Evolutionary conservation across 1,140 invertebrate species (phyloP), one percentile per base, ranked within the genome.

Genomic region (Caenorhabditis elegans): DNA sequence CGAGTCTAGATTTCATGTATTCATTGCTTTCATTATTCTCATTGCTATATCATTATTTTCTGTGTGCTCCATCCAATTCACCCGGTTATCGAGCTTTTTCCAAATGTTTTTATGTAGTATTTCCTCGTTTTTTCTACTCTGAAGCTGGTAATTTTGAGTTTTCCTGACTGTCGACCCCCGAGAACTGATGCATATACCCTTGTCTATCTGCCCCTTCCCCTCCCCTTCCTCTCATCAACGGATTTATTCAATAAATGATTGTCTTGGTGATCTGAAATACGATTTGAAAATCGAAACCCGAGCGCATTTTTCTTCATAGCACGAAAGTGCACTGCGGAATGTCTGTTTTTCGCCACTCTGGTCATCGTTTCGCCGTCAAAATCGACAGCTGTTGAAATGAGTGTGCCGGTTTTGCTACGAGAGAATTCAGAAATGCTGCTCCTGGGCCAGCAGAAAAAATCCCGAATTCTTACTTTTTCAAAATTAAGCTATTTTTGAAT

Each of bases 311-410:
- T 39, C 60, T 70, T 70, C 34, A 24, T 70, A 39, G 60, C 60
- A n/a, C 26, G 26, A 39, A 24, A 36, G 60, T 70, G 34, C 60
- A 39, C 34, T 70, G 60, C 60, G 17, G 34, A 22, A 39, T 39
- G n/a, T 39, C 60, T 70, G 60, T 70, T 70, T 70, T 70, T 70
- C 60, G 60, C 60, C 31, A 36, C 60, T n/a, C 34, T 70, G 60
- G 60, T 70, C 60, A 70, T 70, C 60, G 28, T 70, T 39, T 36
- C 43, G 31, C 60, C 34, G 34, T 70, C 34, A 70, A 70, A 39
- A 39, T 70, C 60, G 60, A 70, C 60, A 70, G 60, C 60, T 70
- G 60, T 70, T 70, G 60, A 70, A 70, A 70, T 70, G 60, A 39
- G 60, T 36, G 34, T 10, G 55, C 28, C 11, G 39, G 60, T 39